Evolutionary conservation across 2,888 invertebrate species (phyloP).

Genomic region (Melikaiella ostensackeni): DNA sequence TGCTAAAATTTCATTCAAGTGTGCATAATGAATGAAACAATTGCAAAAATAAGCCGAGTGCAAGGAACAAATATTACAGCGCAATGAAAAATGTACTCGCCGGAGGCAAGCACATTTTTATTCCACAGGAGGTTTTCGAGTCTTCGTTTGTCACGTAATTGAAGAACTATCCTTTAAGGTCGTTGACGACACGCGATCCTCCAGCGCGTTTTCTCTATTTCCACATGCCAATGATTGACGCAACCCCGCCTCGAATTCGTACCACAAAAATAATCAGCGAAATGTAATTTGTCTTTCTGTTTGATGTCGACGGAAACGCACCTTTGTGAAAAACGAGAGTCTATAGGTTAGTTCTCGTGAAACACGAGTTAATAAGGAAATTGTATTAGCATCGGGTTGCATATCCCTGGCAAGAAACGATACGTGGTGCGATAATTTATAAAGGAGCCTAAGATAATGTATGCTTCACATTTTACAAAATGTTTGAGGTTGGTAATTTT

Average conservation of each 20-base stretch:
- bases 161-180: too few relatives aligned
- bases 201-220: neutral
- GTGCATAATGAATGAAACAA: too few relatives aligned
- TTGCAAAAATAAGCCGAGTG: too few relatives aligned
- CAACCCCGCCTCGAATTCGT: neutral
- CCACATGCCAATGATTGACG: neutral
- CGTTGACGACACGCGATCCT: neutral
- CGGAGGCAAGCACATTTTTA: too few relatives aligned
- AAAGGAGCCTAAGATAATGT: too few relatives aligned
- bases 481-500: neutral
- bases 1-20: too few relatives aligned
- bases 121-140: neutral
- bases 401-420: neutral
- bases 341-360: neutral
- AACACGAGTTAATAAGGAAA: neutral
- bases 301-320: neutral
- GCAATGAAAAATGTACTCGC: too few relatives aligned
- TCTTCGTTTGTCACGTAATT: neutral
- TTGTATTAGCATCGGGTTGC: neutral
- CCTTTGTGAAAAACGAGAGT: neutral
- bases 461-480: neutral
- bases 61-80: too few relatives aligned
- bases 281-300: conserved; percentile 7
- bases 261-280: neutral
- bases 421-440: neutral